Conservation (phyloP, 2,797 vertebrate species). For the Petrocephalus sullivani region DNA sequence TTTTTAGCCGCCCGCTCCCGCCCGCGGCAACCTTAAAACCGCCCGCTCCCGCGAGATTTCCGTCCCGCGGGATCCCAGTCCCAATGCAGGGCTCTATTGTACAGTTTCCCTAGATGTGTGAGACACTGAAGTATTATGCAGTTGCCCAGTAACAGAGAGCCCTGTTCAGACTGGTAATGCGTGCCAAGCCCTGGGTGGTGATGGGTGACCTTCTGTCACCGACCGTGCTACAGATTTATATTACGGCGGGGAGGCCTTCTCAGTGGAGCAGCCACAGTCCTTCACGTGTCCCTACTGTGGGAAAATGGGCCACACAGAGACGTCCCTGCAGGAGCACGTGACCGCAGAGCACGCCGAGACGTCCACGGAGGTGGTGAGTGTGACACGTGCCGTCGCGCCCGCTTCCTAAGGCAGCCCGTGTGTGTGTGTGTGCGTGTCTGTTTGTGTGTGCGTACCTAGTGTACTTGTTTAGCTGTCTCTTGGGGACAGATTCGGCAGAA, state of each 20-base stretch:
- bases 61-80: too few species aligned
- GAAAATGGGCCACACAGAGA: conserved; percentile 98
- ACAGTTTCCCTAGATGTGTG: not conserved
- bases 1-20: too few species aligned
- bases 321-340: conserved; percentile 96
- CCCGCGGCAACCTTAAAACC: too few species aligned
- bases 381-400: not conserved
- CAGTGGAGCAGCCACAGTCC: conserved; percentile 96
- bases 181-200: not conserved
- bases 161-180: not conserved
- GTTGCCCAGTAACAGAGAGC: not conserved
- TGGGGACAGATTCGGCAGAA: not conserved
- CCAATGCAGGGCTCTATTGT: too few species aligned
- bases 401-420: not conserved
- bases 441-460: not conserved
- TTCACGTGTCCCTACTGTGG: conserved; percentile 99
- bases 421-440: not conserved
- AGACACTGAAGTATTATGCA: not conserved
- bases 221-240: conserved; percentile 77
- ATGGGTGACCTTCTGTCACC: not conserved
- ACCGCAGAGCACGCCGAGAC: conserved; percentile 96
- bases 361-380: conserved; percentile 95
- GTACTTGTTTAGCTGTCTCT: not conserved
- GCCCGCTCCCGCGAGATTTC: too few species aligned
- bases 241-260: conserved; percentile 98